Conservation (phyloP, 2,113 vertebrate species). For the Cranoglanis bouderius region DNA sequence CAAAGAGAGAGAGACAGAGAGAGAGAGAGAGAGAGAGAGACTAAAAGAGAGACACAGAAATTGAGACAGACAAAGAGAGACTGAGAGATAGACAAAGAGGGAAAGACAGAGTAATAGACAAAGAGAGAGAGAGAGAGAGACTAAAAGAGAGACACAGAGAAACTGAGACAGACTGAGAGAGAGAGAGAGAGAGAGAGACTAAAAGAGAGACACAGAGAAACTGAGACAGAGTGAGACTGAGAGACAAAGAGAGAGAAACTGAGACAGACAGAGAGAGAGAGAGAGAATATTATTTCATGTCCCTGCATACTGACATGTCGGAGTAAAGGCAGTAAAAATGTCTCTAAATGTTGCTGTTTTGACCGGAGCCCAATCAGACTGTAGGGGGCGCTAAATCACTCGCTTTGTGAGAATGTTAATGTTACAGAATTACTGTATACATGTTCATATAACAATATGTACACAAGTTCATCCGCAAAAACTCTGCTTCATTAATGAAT, state of each 20-base stretch:
- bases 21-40: too few species aligned
- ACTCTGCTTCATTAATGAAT: background rate
- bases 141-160: background rate
- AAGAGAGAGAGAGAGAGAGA: background rate
- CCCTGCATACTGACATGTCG: background rate
- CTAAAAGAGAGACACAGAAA: too few species aligned
- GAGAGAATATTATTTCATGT: background rate
- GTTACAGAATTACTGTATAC: background rate
- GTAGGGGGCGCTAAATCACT: background rate
- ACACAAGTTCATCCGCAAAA: background rate
- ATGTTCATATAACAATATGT: background rate
- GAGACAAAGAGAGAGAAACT: background rate
- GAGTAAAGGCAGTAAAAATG: background rate
- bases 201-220: background rate
- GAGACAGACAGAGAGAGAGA: background rate
- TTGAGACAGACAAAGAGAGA: background rate
- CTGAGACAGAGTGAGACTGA: background rate
- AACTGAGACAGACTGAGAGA: background rate
- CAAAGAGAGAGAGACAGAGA: background rate
- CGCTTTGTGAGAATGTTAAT: background rate
- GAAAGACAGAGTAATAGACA: background rate
- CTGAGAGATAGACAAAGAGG: background rate
- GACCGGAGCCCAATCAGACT: background rate
- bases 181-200: background rate
- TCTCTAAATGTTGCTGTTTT: background rate